phyloP scores from a whole-genome alignment of 2,797 vertebrate species.

The Alectoris magna region DNA sequence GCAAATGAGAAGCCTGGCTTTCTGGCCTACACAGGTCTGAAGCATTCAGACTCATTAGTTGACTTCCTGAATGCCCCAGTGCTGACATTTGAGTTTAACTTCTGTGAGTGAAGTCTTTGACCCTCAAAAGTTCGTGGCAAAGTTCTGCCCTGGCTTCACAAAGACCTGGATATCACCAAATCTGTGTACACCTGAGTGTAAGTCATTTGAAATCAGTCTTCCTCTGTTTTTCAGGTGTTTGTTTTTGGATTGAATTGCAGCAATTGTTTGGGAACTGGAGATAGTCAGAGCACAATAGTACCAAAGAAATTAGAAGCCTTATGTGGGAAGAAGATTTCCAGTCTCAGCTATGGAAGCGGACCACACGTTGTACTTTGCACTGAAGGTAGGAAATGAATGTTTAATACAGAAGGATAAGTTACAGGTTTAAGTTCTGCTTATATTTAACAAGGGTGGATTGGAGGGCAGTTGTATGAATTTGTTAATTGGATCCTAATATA shows the following conservation, averaged over 20 bases:
- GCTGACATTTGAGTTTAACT: background rate
- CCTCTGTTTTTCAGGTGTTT: conserved; percentile 84
- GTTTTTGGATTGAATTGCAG: conserved; percentile 96
- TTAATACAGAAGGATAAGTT: background rate
- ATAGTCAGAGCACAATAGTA: conserved; percentile 92
- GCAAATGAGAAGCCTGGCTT: background rate
- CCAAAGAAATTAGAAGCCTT: conserved; percentile 94
- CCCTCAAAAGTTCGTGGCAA: background rate
- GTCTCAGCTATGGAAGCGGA: conserved; percentile 94
- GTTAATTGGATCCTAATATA: background rate
- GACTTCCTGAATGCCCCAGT: background rate
- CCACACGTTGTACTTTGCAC: conserved; percentile 93
- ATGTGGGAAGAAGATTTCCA: conserved; percentile 92
- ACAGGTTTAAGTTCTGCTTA: background rate
- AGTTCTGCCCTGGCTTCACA: background rate
- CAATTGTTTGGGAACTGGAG: conserved; percentile 95
- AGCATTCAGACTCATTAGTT: background rate
- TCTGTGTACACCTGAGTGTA: background rate
- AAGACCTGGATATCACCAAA: background rate
- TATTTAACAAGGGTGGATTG: background rate
- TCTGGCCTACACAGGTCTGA: background rate
- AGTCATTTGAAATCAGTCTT: background rate
- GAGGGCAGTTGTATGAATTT: background rate
- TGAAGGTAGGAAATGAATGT: conserved; percentile 83
- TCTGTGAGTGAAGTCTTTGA: background rate